These are phyloP conservation scores for Polymixis flavicincta DNA, from an alignment of 2,888 invertebrate genomes.

Conservation along the genomic window DNA sequence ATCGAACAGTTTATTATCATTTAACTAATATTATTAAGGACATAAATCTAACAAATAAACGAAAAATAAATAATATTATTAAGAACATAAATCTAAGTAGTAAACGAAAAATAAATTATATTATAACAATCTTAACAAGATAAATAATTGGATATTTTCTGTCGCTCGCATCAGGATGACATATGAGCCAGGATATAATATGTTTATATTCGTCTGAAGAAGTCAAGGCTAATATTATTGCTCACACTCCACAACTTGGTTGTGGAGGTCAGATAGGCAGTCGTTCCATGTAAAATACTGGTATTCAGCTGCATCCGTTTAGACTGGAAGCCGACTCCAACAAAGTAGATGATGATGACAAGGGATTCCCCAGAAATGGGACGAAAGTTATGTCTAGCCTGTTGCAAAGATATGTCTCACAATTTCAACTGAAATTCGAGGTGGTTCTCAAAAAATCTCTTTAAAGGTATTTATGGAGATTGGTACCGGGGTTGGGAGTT, in stretches of 20 bases:
- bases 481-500: neutral
- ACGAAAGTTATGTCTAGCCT: no score
- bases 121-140: slow-evolving; percentile 4
- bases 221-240: slow-evolving; percentile 15
- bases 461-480: slow-evolving; percentile 1
- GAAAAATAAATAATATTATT: slow-evolving; percentile 1
- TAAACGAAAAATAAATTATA: slow-evolving; percentile 1
- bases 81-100: neutral
- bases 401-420: slow-evolving; percentile 9
- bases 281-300: no score
- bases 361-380: slow-evolving; percentile 4
- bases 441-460: neutral
- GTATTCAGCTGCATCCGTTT: no score
- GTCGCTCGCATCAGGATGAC: slow-evolving; percentile 13
- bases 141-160: slow-evolving; percentile 46
- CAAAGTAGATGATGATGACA: no score
- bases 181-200: slow-evolving; percentile 18
- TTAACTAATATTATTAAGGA: neutral
- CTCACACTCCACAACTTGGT: no score
- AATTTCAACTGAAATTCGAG: slow-evolving; percentile 12
- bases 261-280: no score
- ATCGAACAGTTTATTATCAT: neutral
- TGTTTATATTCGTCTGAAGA: slow-evolving; percentile 25
- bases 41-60: neutral
- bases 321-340: no score